Evolutionary conservation across 2,888 invertebrate species (phyloP), one percentile per base, ranked within the genome.

Genomic region (Scrobipalpa atriplicella): DNA sequence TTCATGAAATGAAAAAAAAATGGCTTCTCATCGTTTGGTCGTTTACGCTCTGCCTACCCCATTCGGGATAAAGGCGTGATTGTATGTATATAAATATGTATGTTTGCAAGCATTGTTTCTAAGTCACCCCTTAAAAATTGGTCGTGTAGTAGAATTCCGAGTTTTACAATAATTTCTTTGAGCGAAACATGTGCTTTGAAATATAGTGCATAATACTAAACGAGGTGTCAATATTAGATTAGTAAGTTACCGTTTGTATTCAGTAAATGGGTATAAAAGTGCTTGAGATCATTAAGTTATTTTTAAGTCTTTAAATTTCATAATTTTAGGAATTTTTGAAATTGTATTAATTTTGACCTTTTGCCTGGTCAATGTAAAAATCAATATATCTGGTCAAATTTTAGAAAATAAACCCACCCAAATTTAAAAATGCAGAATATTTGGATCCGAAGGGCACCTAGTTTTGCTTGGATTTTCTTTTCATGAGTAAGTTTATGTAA

Each of bases 171-270:
- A 21, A 8, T 9, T 19, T 19, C 21, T 52, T 54, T 54, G 54
- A 54, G 54, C 54, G 54, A 54, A 54, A 54, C 54, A 7, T 54
- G 54, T 54, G 54, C 54, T 54, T 52, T 19, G 19, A 21, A 54
- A 54, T 54, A 21, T 18, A 11, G 54, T 54, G 54, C 54, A 54
- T 7, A 54, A 54, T 54, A 18, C 18, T 54, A 54, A 54, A 18
- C 19, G 54, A 54, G 54, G 54, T 54, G 54, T 54, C 47, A 16
- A n/a, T 47, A 47, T 47, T 47, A n/a, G 16, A 47, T 16, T 47
- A 47, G n/a, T 47, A 47, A 47, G 19, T 18, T 54, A 21, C 19
- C 54, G 11, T 54, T 18, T 54, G 18, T 11, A 18, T 54, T 54
- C 11, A 29, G n/a, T 29, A 58, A 10, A n/a, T 29, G 58, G 58